A percentile compares a stretch with the other conserved stretches of the same genome.
phyloP scores from a whole-genome alignment of 2,888 invertebrate genomes.

The Dasypogon diadema region DNA sequence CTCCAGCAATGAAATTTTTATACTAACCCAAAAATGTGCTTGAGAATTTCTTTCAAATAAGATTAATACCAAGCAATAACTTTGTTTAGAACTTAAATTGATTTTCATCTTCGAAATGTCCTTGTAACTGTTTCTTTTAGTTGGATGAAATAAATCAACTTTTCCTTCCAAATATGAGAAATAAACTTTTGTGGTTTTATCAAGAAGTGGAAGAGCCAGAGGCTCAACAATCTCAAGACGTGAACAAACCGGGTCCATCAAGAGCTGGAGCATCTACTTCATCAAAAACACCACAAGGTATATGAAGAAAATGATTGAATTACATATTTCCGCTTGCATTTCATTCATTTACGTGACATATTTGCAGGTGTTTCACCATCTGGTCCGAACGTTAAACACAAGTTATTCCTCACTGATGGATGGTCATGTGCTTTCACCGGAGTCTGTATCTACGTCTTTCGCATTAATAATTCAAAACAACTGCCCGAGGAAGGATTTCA shows the following conservation, averaged over 20 bases:
- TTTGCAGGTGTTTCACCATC: constrained; percentile 65
- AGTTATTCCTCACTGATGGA: constrained; percentile 86
- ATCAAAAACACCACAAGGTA: constrained; percentile 68
- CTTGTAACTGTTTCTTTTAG: constrained; percentile 66
- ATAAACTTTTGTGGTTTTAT: constrained; percentile 89
- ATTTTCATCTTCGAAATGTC: too few relatives aligned
- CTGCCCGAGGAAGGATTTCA: constrained; percentile 94
- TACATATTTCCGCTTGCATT: neutral
- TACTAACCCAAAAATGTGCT: too few relatives aligned
- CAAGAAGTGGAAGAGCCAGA: constrained; percentile 85
- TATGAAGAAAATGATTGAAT: neutral
- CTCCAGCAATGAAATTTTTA: too few relatives aligned
- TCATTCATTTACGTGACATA: neutral
- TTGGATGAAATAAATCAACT: constrained; percentile 89
- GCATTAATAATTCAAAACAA: constrained; percentile 85
- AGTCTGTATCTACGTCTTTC: constrained; percentile 86
- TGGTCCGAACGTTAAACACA: constrained; percentile 73
- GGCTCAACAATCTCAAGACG: constrained; percentile 64
- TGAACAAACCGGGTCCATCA: constrained; percentile 70
- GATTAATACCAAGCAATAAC: too few relatives aligned
- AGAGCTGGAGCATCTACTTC: constrained; percentile 69
- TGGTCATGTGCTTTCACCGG: constrained; percentile 86
- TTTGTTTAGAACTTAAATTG: too few relatives aligned
- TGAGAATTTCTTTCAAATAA: too few relatives aligned
- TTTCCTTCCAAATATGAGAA: constrained; percentile 86